Conservation (phyloP, 2,888 invertebrate species). For the Luffia ferchaultella region DNA sequence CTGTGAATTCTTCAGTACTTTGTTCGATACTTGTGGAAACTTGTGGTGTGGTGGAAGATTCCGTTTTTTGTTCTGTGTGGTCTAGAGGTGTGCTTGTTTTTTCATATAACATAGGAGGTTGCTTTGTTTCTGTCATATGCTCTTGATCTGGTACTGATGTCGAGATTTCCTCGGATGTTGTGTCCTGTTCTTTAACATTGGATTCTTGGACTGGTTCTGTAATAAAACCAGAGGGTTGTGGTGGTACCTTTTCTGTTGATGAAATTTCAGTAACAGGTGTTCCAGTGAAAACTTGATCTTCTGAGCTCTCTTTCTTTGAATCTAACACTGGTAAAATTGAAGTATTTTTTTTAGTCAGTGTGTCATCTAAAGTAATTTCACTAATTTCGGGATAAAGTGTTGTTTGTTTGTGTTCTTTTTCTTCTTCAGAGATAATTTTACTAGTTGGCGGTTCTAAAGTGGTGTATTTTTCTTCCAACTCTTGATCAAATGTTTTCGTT, state of each 20-base stretch:
- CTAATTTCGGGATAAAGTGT: not conserved
- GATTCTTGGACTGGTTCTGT: not conserved
- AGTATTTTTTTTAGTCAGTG: not conserved
- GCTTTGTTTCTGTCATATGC: not conserved
- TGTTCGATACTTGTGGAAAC: no score
- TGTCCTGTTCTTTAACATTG: not conserved
- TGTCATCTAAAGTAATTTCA: not conserved
- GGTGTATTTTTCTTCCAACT: not conserved
- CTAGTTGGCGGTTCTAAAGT: not conserved
- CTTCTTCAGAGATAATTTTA: not conserved
- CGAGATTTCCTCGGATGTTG: not conserved
- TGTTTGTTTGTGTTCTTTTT: not conserved
- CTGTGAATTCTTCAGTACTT: no score
- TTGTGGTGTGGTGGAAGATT: not conserved
- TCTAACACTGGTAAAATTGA: slow-evolving; percentile 2
- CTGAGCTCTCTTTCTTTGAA: not conserved
- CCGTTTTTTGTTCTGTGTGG: not conserved
- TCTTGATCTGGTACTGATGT: not conserved
- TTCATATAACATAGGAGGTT: not conserved
- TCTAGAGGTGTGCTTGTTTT: not conserved
- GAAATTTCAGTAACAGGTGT: not conserved
- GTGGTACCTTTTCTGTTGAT: not conserved
- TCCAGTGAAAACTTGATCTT: not conserved
- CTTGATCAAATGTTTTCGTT: not conserved
- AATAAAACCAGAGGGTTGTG: not conserved